These are phyloP conservation scores for Temnothorax curvispinosus DNA, from an alignment of 1,140 invertebrate species.

Conservation along the genomic window DNA sequence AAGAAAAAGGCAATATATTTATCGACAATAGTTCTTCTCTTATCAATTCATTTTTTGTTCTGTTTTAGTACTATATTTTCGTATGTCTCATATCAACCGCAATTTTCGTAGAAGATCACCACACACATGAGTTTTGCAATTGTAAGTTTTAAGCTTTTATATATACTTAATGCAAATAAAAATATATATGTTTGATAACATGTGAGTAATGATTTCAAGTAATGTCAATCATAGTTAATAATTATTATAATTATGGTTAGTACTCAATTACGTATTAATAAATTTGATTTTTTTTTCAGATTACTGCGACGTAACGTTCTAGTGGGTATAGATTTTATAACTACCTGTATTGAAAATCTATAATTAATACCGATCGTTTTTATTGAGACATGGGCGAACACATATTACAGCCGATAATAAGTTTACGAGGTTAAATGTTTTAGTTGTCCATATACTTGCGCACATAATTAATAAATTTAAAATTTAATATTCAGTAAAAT, in stretches of 20 bases:
- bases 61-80: background rate
- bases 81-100: background rate
- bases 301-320: background rate
- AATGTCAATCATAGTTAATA: background rate
- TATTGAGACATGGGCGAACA: background rate
- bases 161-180: background rate
- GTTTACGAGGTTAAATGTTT: background rate
- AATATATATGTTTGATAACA: background rate
- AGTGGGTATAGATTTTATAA: background rate
- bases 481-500: background rate
- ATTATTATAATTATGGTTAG: background rate
- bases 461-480: background rate
- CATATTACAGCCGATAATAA: background rate
- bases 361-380: background rate
- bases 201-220: background rate
- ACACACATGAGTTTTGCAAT: background rate
- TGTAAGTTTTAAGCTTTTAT: slow-evolving; percentile 1
- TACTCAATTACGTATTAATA: background rate
- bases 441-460: background rate
- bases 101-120: background rate
- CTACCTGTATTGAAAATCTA: background rate
- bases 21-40: background rate
- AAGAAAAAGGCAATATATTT: background rate
- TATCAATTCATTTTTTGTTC: background rate
- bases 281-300: slow-evolving; percentile 4